phyloP scores from a whole-genome alignment of 1,140 invertebrate genomes.

The Drosophila kohkoa region DNA sequence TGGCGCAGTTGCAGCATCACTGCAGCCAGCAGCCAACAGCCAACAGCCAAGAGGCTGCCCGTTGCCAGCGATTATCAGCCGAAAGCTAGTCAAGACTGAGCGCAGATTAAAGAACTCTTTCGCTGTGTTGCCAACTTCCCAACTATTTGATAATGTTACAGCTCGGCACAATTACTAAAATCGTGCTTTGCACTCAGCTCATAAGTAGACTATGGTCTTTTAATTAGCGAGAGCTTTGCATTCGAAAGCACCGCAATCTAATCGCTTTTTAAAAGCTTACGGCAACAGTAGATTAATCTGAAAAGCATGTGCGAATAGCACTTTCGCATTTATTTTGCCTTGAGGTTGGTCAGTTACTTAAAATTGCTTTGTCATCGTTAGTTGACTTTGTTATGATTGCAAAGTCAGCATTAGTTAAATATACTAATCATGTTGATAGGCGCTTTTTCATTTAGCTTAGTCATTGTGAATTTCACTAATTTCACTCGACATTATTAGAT shows the following conservation, averaged over 20 bases:
- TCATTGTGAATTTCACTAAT: neutral
- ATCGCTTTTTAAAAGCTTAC: neutral
- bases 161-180: neutral
- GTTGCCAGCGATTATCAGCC: conserved; percentile 71
- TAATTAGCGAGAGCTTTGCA: neutral
- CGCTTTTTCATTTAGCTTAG: neutral
- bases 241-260: neutral
- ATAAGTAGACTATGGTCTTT: neutral
- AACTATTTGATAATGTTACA: conserved; percentile 27
- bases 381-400: neutral
- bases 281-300: neutral
- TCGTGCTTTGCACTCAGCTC: neutral
- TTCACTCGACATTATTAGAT: neutral
- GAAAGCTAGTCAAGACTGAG: conserved; percentile 9
- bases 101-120: conserved; percentile 13
- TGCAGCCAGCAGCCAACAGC: conserved; percentile 6
- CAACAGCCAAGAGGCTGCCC: neutral
- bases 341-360: neutral
- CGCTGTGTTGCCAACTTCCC: conserved; percentile 10
- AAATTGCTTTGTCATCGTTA: neutral
- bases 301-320: neutral
- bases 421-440: neutral
- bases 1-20: conserved; percentile 39
- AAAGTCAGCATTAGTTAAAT: neutral
- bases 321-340: neutral